Conservation (phyloP, 2,113 vertebrate species). For the Aptenodytes patagonicus region DNA sequence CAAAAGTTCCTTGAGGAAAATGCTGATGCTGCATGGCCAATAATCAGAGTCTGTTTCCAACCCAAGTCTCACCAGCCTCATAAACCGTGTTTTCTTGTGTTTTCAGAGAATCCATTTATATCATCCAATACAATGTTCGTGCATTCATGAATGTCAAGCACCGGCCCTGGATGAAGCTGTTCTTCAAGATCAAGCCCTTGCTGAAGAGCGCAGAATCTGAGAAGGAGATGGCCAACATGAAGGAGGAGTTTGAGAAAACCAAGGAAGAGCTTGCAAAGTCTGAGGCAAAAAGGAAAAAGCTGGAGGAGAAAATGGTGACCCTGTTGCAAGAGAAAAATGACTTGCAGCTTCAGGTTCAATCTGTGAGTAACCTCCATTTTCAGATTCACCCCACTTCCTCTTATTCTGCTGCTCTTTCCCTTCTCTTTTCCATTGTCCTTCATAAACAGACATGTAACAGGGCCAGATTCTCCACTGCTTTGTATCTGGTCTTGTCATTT, state of each 20-base stretch:
- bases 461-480: neutral
- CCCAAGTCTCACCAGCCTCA: neutral
- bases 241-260: slow-evolving; percentile 79
- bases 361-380: slow-evolving; percentile 52
- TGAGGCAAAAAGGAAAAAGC: slow-evolving; percentile 79
- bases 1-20: neutral
- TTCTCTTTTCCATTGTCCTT: neutral
- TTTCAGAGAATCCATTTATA: slow-evolving; percentile 83
- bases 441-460: neutral
- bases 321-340: slow-evolving; percentile 86
- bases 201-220: slow-evolving; percentile 87
- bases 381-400: neutral
- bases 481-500: neutral
- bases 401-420: neutral
- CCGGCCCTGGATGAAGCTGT: slow-evolving; percentile 82
- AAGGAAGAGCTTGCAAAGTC: slow-evolving; percentile 81
- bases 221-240: slow-evolving; percentile 70
- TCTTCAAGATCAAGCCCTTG: slow-evolving; percentile 77
- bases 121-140: slow-evolving; percentile 86
- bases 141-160: slow-evolving; percentile 59
- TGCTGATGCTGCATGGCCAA: neutral
- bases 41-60: neutral
- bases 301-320: slow-evolving; percentile 85
- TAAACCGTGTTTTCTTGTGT: neutral
- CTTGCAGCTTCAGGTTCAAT: slow-evolving; percentile 72